Evolutionary conservation across 92 coral and sea anemone species (phyloP), one percentile per base, ranked within the genome.

Genomic region (Actinernus sp.): DNA sequence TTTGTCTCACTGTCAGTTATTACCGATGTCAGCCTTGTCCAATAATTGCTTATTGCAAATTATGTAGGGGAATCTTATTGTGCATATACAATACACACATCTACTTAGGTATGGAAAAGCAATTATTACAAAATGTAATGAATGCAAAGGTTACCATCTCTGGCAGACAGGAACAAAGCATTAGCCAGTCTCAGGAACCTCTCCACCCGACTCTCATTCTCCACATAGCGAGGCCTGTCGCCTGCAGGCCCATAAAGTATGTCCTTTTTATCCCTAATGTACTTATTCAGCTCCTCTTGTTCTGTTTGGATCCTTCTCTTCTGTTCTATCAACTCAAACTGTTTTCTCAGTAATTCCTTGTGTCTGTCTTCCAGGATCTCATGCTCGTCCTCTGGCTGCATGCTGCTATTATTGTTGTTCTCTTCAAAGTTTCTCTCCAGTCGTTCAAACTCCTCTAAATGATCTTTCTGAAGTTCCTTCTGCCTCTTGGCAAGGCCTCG

Each of bases 101-200:
- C n/a, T n/a, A n/a, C n/a, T n/a, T n/a, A n/a, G n/a, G n/a, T n/a
- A n/a, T n/a, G n/a, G n/a, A n/a, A n/a, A n/a, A n/a, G n/a, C n/a
- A n/a, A n/a, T n/a, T n/a, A n/a, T n/a, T n/a, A n/a, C n/a, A n/a
- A n/a, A n/a, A n/a, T n/a, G n/a, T n/a, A n/a, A n/a, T n/a, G n/a
- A n/a, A n/a, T n/a, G n/a, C n/a, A n/a, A n/a, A n/a, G n/a, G n/a
- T n/a, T n/a, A n/a, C n/a, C 75, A 49, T 68, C 77, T 36, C 58
- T 65, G 3, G 83, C 87, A 48, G 78, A 84, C 21, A 88, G 57
- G 61, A 61, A 83, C 66, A 88, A 63, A 12, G 95, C 95, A 43
- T 72, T 75, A 10, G 90, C 90, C 43, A 88, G 76, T n/a, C 84
- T 70, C 44, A 75, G 65, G 44, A 88, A 88, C 26, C 95, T 60